Percentiles rank a stretch among this genome's conserved stretches.
phyloP scores from a whole-genome alignment of 2,797 vertebrate genomes.

The Vireo griseus region DNA sequence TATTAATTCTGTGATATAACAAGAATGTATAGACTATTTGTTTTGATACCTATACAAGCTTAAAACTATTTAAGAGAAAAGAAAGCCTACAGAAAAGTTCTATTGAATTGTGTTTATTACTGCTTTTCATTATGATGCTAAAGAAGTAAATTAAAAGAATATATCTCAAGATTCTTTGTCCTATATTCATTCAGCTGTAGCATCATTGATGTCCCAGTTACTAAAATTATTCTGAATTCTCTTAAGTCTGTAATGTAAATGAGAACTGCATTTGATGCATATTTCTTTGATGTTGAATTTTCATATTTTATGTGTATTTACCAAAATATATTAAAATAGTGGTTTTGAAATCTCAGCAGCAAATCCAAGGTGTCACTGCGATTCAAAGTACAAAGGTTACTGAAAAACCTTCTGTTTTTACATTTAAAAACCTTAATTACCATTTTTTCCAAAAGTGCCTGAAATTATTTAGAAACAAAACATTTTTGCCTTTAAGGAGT shows the following conservation, averaged over 20 bases:
- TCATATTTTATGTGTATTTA: conserved; percentile 20
- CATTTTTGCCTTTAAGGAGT: neutral
- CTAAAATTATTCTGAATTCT: conserved; percentile 33
- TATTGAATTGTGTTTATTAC: neutral
- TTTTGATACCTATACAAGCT: neutral
- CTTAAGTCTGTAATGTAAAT: conserved; percentile 31
- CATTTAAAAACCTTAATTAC: neutral
- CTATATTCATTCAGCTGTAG: neutral
- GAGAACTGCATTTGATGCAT: neutral
- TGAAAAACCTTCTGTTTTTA: neutral
- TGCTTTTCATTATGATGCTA: neutral
- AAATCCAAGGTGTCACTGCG: neutral
- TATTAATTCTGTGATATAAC: neutral
- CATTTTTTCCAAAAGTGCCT: neutral
- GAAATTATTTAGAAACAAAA: neutral
- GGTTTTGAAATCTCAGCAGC: neutral
- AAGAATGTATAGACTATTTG: neutral
- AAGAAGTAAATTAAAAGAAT: neutral
- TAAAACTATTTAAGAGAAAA: neutral
- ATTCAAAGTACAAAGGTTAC: neutral
- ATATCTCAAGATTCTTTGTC: neutral
- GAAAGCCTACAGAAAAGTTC: neutral
- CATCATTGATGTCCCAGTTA: neutral
- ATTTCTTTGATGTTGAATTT: conserved; percentile 36
- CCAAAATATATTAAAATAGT: neutral